phyloP scores from a whole-genome alignment of 2,888 invertebrate species.

The Tipula unca region DNA sequence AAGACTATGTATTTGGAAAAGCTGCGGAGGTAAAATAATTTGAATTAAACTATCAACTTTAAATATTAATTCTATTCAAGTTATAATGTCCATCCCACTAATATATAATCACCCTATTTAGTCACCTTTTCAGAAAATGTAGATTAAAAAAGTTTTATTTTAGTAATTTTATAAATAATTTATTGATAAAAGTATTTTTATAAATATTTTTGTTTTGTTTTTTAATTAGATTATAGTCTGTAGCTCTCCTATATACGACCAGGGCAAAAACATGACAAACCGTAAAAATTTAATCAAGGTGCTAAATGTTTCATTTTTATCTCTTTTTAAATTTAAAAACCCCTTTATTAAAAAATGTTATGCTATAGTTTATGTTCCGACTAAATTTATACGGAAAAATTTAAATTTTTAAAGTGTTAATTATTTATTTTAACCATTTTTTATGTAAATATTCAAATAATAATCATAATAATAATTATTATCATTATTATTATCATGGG shows the following conservation, averaged over 20 bases:
- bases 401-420: background rate
- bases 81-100: too few species aligned
- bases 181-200: background rate
- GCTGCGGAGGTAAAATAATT: too few species aligned
- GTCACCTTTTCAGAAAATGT: too few species aligned
- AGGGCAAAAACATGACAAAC: background rate
- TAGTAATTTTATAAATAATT: background rate
- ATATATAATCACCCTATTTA: too few species aligned
- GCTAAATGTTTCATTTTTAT: background rate
- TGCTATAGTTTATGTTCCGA: background rate
- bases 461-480: background rate
- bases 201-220: background rate
- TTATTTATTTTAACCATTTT: background rate
- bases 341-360: background rate
- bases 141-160: background rate
- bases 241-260: background rate
- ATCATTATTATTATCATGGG: background rate
- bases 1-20: too few species aligned
- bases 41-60: too few species aligned
- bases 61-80: too few species aligned
- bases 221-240: background rate
- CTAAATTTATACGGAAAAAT: background rate
- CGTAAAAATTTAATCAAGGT: background rate
- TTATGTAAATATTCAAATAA: background rate
- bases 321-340: background rate